Conservation (phyloP, 2,797 vertebrate species). For the Alca torda region DNA sequence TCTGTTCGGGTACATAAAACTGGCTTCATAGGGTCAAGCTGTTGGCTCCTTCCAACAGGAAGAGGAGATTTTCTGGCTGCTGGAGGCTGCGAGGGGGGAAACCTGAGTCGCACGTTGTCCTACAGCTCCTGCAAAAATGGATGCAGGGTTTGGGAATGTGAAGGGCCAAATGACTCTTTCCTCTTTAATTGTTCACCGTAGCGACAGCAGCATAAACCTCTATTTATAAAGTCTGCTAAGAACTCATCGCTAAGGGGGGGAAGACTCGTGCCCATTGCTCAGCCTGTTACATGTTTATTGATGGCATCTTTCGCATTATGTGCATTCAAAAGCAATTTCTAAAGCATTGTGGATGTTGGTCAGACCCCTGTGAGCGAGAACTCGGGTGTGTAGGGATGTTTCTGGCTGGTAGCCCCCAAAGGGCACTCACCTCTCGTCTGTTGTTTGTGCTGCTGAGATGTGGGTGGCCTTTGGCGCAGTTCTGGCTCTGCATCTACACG, state of each 20-base stretch:
- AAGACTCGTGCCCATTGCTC: neutral
- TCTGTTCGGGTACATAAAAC: neutral
- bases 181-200: neutral
- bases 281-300: neutral
- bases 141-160: neutral
- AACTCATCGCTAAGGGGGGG: neutral
- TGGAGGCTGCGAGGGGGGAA: neutral
- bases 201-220: neutral
- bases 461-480: neutral
- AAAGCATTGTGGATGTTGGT: rapidly evolving
- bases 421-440: rapidly evolving
- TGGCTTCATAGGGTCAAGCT: neutral
- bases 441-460: neutral
- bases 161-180: neutral
- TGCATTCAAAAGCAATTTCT: neutral
- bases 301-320: neutral
- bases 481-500: neutral
- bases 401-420: neutral
- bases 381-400: rapidly evolving
- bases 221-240: neutral
- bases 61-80: neutral
- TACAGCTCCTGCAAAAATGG: neutral
- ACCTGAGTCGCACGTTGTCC: neutral
- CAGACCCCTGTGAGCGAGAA: neutral
- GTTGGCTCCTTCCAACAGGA: neutral